Evolutionary conservation across 2,888 invertebrate species (phyloP).

Genomic region (Pristionchus maxplancki): DNA sequence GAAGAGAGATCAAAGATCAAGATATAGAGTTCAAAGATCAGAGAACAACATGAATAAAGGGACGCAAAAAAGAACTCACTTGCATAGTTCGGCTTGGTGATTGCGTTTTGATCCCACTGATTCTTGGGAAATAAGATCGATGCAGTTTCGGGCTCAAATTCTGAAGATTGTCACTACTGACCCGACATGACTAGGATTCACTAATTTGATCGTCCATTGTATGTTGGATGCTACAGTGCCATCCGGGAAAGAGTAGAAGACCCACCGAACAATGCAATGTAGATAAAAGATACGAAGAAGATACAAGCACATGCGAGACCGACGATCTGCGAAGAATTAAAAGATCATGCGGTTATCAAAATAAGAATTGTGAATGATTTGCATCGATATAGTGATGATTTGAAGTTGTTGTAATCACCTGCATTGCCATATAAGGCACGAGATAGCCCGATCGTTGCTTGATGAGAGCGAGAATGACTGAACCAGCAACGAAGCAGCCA

Average conservation of each 20-base stretch:
- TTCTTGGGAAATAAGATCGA: conserved; percentile 9
- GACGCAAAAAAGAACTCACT: conserved; percentile 46
- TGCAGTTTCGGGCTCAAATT: conserved; percentile 43
- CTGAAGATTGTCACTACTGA: conserved; percentile 52
- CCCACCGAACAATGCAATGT: conserved; percentile 65
- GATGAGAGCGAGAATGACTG: conserved; percentile 65
- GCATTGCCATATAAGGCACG: conserved; percentile 68
- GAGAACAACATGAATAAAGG: not conserved
- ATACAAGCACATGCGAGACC: conserved; percentile 67
- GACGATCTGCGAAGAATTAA: conserved; percentile 55
- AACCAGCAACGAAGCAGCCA: conserved; percentile 60
- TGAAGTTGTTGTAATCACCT: no score
- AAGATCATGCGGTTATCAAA: not conserved
- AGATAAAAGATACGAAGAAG: conserved; percentile 68
- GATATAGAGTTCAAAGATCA: not conserved
- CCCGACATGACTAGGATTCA: no score
- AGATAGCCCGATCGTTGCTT: conserved; percentile 65
- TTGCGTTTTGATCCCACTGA: conserved; percentile 51
- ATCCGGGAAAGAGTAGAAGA: no score
- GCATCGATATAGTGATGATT: not conserved
- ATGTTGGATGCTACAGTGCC: not conserved
- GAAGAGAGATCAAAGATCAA: not conserved
- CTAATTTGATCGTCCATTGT: no score
- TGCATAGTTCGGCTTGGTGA: conserved; percentile 56
- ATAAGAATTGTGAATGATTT: not conserved